Percentiles rank a stretch among this genome's conserved stretches.
Evolutionary conservation across 2,888 invertebrate genomes (phyloP).

Genomic region (Mesochorus sp.): DNA sequence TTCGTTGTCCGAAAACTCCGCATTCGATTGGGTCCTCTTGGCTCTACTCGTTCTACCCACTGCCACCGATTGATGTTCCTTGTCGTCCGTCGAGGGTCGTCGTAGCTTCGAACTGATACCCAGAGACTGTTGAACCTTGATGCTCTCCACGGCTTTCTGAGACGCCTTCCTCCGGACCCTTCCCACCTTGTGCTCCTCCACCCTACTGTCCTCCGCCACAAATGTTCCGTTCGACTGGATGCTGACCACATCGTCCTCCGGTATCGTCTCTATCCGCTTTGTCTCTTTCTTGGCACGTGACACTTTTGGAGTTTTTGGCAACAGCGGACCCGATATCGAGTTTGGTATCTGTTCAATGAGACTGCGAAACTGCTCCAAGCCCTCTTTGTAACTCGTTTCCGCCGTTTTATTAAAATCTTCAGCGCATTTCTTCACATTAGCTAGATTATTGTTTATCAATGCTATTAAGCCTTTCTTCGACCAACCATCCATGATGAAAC

Average conservation of each 20-base stretch:
- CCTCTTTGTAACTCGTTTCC: constrained; percentile 53
- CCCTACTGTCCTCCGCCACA: neutral
- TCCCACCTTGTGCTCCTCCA: constrained; percentile 42
- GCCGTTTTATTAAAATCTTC: constrained; percentile 60
- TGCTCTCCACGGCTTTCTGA: constrained; percentile 70
- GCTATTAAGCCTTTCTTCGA: constrained; percentile 65
- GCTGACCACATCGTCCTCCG: constrained; percentile 70
- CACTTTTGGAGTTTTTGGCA: constrained; percentile 74
- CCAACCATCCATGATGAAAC: constrained; percentile 62
- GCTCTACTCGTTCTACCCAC: constrained; percentile 46
- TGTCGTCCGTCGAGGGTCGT: constrained; percentile 61
- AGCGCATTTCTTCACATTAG: constrained; percentile 52
- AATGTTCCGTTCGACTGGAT: neutral
- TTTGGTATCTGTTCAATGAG: constrained; percentile 70
- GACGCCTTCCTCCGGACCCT: constrained; percentile 73
- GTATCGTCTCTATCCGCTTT: constrained; percentile 75
- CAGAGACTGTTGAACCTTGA: constrained; percentile 71
- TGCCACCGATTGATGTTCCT: too few species aligned
- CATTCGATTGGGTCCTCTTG: constrained; percentile 67
- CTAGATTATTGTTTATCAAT: constrained; percentile 66
- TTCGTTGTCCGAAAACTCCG: constrained; percentile 75
- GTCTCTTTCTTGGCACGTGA: constrained; percentile 66
- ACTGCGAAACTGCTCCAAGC: constrained; percentile 60
- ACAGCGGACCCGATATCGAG: constrained; percentile 67
- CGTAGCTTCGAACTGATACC: constrained; percentile 65